Percentiles rank a stretch among this genome's conserved stretches.
These are phyloP conservation scores for Strix aluco DNA, from an alignment of 2,113 vertebrate genomes.

Conservation along the genomic window DNA sequence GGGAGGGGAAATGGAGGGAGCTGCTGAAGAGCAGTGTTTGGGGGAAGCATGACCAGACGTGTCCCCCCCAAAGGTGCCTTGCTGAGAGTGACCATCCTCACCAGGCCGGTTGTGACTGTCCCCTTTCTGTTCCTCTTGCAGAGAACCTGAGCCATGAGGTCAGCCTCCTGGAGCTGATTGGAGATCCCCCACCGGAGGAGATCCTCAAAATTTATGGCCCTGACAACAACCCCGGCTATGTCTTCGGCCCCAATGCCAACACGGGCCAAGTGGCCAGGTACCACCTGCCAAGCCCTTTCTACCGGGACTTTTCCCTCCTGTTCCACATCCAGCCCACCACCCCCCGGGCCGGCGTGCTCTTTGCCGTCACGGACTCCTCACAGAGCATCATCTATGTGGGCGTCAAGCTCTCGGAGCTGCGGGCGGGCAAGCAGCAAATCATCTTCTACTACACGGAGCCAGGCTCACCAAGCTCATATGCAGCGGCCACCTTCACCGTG, in stretches of 20 bases:
- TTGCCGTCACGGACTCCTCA: constrained; percentile 83
- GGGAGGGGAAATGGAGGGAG: accelerated
- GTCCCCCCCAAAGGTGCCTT: not conserved
- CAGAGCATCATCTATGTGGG: constrained; percentile 86
- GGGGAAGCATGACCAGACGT: not conserved
- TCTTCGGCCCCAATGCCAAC: constrained; percentile 80
- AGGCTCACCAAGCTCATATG: constrained; percentile 68
- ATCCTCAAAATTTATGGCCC: constrained; percentile 77
- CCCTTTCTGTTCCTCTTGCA: constrained; percentile 64
- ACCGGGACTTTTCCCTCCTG: constrained; percentile 87
- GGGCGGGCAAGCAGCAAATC: constrained; percentile 75
- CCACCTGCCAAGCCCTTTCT: constrained; percentile 86
- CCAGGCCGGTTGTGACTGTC: not conserved
- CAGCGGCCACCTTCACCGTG: constrained; percentile 84
- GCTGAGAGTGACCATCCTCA: not conserved
- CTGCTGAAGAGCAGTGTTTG: accelerated
- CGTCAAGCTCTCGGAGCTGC: constrained; percentile 82
- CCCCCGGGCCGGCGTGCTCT: constrained; percentile 76
- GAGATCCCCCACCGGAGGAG: constrained; percentile 82
- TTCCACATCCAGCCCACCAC: constrained; percentile 85
- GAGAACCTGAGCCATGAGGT: constrained; percentile 74
- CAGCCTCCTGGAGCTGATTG: constrained; percentile 86
- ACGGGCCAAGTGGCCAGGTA: constrained; percentile 84
- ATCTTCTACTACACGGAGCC: constrained; percentile 90
- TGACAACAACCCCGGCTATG: constrained; percentile 75